Evolutionary conservation across 2,888 invertebrate species (phyloP).

Genomic region (Gymnoscelis rufifasciata): DNA sequence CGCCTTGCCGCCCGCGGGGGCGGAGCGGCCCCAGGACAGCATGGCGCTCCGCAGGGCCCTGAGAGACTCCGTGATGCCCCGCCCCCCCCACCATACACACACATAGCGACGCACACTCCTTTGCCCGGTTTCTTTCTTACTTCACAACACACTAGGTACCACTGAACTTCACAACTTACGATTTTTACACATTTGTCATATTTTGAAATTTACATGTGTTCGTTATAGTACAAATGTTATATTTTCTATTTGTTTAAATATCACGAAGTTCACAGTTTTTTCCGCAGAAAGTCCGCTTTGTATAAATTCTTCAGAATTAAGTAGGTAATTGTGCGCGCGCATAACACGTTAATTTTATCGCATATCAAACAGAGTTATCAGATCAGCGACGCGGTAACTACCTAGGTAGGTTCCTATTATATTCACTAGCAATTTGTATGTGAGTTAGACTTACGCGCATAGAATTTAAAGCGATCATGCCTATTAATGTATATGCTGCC

Average conservation of each 20-base stretch:
- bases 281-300: no score
- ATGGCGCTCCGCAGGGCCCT: conserved; percentile 72
- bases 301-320: no score
- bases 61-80: conserved; percentile 76
- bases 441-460: background rate
- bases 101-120: conserved; percentile 67
- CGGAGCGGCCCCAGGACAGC: conserved; percentile 64
- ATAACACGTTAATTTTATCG: conserved; percentile 48
- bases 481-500: background rate
- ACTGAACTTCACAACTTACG: background rate
- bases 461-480: background rate
- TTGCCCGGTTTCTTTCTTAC: no score
- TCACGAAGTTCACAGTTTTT: no score
- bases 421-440: conserved; percentile 40
- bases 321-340: conserved; percentile 41
- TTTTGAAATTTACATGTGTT: background rate
- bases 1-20: conserved; percentile 50
- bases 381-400: conserved; percentile 47
- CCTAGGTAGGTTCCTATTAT: conserved; percentile 31
- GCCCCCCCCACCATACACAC: conserved; percentile 66
- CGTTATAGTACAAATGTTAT: no score
- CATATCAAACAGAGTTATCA: conserved; percentile 64
- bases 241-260: no score
- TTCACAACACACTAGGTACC: conserved; percentile 38
- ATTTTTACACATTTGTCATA: no score